Evolutionary conservation across 2,113 vertebrate genomes (phyloP).

Genomic region (Collichthys lucidus): DNA sequence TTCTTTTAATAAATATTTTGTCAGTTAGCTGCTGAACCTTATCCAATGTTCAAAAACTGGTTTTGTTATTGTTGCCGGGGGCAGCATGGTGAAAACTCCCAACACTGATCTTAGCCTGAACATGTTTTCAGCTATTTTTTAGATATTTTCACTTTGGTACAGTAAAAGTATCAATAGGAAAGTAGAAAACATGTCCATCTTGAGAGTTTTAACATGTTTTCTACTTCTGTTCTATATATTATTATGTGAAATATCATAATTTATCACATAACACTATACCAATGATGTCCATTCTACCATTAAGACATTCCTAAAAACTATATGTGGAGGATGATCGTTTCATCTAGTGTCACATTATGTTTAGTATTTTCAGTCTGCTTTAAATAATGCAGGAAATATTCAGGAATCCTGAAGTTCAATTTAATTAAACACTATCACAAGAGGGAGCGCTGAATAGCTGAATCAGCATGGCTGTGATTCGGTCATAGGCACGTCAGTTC

Average conservation of each 20-base stretch:
- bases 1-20: not conserved
- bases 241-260: not conserved
- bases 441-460: too few relatives aligned
- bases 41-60: not conserved
- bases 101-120: not conserved
- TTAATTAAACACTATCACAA: not conserved
- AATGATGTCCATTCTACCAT: not conserved
- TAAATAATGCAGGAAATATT: not conserved
- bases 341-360: not conserved
- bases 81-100: not conserved
- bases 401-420: not conserved
- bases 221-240: too few relatives aligned
- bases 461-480: too few relatives aligned
- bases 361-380: not conserved
- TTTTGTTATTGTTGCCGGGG: not conserved
- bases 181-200: not conserved
- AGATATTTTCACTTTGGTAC: not conserved
- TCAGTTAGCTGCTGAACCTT: not conserved
- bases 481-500: too few relatives aligned
- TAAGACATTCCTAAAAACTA: not conserved
- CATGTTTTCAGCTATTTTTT: not conserved
- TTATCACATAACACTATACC: not conserved
- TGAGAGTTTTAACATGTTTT: too few relatives aligned
- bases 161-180: not conserved
- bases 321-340: not conserved